Base-by-base conservation (phyloP, 2,113 vertebrate genomes). In the Lycaon pictus region DNA sequence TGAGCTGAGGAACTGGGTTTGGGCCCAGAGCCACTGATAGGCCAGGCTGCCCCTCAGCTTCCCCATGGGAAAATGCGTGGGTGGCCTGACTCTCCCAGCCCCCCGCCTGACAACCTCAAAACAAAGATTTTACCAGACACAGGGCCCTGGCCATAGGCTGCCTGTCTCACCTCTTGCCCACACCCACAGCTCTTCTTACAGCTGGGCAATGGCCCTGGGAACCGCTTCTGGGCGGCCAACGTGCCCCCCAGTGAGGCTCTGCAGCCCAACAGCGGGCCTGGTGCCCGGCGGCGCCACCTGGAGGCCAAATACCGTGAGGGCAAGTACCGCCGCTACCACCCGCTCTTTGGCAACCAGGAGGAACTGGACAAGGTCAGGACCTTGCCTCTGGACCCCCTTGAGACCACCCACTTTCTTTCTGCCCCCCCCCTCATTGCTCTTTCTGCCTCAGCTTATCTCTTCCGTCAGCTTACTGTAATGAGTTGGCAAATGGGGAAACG, bases 161-260 rank as follows among this genome's bases (percentile, higher is more conserved):
- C 27, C 25, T 17, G 20, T 82, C 87, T 97, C 53, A 97, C 60
- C 81, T 87, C 71, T 27, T 23, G 22, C 7, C 51, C 3, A 2
- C 1, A 82, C 82, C 60, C 4, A 0, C 98, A 99, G 99, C 98
- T 99, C 85, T 99, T 99, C 96, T 98, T 98, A 53, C 96, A 98
- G 95, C 97, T 99, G 0, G 99, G 99, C 25, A 99, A 99, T 11
- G 95, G 98, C 0, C 98, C 98, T 1, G 99, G 99, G 37, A 99
- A 99, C 98, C 98, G 77, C 80, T 99, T 99, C 98, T 99, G 99
- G 99, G 99, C 99, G 0, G 99, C 99, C 43, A 99, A 99, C 0
- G 98, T 99, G 4, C 99, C 99, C 2, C 99, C 99, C 5, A 99
- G 99, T 15, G 99, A 99, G 96, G 99, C 99, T 51, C 98, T 99